Percentiles rank a stretch among this genome's conserved stretches.
These are phyloP conservation scores for Sogatella furcifera DNA, from an alignment of 1,140 invertebrate genomes.

Conservation along the genomic window DNA sequence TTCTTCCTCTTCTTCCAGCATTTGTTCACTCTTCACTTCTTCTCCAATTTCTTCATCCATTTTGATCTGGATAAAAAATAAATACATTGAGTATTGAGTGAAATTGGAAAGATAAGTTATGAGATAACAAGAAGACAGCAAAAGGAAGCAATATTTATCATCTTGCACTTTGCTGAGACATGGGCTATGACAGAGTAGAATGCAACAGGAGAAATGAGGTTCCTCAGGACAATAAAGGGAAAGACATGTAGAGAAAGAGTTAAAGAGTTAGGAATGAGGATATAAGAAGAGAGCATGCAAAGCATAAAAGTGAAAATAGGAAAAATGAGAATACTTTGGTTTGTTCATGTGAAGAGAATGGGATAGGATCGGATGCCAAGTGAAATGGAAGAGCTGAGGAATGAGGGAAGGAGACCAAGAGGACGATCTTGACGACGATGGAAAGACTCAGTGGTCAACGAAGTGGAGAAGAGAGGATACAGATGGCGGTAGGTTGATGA, in stretches of 20 bases:
- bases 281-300: background rate
- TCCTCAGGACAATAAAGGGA: no score
- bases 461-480: background rate
- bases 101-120: no score
- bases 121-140: no score
- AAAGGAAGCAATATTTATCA: no score
- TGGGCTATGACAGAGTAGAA: no score
- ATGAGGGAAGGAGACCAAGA: background rate
- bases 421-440: background rate
- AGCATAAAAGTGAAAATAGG: background rate
- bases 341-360: background rate
- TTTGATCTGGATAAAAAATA: slow-evolving; percentile 14
- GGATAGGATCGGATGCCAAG: background rate
- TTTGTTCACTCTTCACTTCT: slow-evolving; percentile 17
- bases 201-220: no score
- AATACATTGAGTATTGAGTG: no score
- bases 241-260: no score
- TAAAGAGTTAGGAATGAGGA: no score
- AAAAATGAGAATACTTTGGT: background rate
- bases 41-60: slow-evolving; percentile 27
- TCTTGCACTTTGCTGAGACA: no score
- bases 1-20: slow-evolving; percentile 31
- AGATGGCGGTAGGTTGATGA: background rate
- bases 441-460: background rate
- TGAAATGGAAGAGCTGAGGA: background rate